Base-by-base conservation (phyloP, 1,140 invertebrate genomes). In the Pseudomyrmex pallidus region DNA sequence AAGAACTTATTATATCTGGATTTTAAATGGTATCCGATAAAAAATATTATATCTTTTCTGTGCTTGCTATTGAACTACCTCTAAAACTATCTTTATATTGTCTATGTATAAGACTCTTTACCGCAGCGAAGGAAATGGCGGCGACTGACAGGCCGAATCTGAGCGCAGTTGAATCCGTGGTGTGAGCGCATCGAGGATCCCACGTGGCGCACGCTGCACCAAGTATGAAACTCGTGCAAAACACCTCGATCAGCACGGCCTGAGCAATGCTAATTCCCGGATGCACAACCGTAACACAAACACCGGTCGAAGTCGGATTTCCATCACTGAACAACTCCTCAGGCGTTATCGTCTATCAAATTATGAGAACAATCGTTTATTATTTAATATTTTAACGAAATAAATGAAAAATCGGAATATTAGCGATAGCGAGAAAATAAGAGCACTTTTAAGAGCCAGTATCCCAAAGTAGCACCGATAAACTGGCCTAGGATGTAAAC, bases 401-500 rank as follows among this genome's bases (percentile, higher is more conserved):
- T 35, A 35, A 35, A 35, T 35, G 1, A 35, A 35, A 35, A 35
- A 5, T 35, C 5, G 35, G 5, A 35, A 35, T 35, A 35, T 35
- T n/a, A 63, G 15, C 1, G 2, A 74, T 44, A 17, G 15, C 7
- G 2, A 15, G 67, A 73, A 20, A 76, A 72, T 63, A 17, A 46
- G 2, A 52, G 20, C 85, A 95, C 95, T 91, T 95, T 94, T 20
- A 97, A 91, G 56, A 96, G 63, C 44, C 96, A 96, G 86, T 96
- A 97, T 17, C 97, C 97, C 7, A 95, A 82, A 3, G 95, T 94
- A 0, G 96, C 96, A 2, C 98, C 98, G 5, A 97, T 87, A 74
- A 96, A 93, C 93, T 98, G 97, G 25, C 95, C 96, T 12, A 96
- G 87, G 17, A 96, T 91, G 90, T 98, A 98, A 44, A 97, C 90